phyloP scores from a whole-genome alignment of 23 tunicate genomes.

The Styela plicata region DNA sequence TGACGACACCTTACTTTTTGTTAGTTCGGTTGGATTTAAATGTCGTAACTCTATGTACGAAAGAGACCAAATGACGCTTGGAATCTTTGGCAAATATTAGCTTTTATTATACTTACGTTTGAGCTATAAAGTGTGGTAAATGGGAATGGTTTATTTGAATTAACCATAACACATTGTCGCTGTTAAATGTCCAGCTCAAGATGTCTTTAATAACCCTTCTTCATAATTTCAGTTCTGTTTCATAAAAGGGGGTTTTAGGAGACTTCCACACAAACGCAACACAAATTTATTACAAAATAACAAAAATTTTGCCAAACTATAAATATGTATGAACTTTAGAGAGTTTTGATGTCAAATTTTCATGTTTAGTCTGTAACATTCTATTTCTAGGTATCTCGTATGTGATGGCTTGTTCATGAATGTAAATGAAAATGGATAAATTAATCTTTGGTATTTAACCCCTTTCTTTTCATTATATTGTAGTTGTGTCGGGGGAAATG shows the following conservation, averaged over 20 bases:
- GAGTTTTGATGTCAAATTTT: background rate
- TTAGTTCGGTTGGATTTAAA: background rate
- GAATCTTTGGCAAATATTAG: background rate
- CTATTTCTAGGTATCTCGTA: background rate
- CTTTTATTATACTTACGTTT: background rate
- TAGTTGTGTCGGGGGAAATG: slow-evolving; percentile 82
- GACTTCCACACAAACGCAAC: too few species aligned
- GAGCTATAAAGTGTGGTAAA: background rate
- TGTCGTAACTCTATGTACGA: background rate
- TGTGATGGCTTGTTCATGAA: too few species aligned
- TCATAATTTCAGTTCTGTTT: too few species aligned
- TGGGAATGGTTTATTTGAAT: background rate
- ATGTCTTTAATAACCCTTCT: too few species aligned
- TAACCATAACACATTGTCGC: background rate
- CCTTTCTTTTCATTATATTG: background rate
- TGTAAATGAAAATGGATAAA: too few species aligned
- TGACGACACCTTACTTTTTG: slow-evolving; percentile 4
- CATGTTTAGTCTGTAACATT: background rate
- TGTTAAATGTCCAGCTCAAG: too few species aligned
- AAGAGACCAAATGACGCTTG: background rate
- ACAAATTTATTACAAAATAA: background rate
- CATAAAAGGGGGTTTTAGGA: too few species aligned
- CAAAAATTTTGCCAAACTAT: background rate
- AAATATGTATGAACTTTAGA: background rate
- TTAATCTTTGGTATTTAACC: too few species aligned